Evolutionary conservation across 2,888 invertebrate species (phyloP).

Genomic region (Mythimna ferrago): DNA sequence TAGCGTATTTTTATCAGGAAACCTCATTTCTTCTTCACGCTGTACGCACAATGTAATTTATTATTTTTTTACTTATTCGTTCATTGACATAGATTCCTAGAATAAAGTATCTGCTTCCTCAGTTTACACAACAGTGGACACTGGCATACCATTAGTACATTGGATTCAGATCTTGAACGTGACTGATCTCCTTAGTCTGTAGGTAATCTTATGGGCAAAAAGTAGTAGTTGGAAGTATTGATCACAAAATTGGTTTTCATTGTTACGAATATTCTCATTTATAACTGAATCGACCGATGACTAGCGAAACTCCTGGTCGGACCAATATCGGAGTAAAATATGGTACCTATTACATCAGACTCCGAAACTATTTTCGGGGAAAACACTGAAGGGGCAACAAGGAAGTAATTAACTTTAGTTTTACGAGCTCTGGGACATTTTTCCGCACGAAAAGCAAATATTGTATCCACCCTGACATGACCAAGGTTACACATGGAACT

Average conservation of each 20-base stretch:
- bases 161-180: background rate
- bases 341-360: background rate
- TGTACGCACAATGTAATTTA: background rate
- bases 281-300: constrained; percentile 15
- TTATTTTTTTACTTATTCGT: background rate
- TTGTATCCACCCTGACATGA: constrained; percentile 2
- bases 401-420: constrained; percentile 12
- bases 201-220: constrained; percentile 9
- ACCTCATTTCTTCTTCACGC: background rate
- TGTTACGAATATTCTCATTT: constrained; percentile 26
- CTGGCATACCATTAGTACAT: background rate
- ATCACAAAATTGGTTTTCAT: constrained; percentile 36
- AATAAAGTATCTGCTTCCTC: background rate
- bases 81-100: background rate
- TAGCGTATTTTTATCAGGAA: background rate
- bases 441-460: constrained; percentile 3
- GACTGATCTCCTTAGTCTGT: background rate
- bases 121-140: background rate
- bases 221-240: constrained; percentile 15
- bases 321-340: background rate
- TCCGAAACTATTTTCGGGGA: background rate
- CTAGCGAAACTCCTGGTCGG: constrained; percentile 4
- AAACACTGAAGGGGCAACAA: background rate
- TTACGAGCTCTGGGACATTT: constrained; percentile 7
- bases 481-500: background rate